A percentile compares a stretch with the other conserved stretches of the same genome.
Conservation (phyloP, 2,888 invertebrate genomes). For the Philaethria dido region DNA sequence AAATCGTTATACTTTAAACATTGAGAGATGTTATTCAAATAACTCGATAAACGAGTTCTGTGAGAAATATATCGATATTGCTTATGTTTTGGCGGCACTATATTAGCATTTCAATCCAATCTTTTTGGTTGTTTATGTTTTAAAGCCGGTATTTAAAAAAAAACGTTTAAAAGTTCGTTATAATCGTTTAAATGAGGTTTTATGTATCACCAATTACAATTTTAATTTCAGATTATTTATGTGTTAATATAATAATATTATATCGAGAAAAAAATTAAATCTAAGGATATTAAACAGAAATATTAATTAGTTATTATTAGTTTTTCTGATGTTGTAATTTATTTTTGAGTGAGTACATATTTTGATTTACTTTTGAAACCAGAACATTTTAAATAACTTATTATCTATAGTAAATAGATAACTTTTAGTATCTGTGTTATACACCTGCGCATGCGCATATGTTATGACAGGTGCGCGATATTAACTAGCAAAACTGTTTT, state of each 20-base stretch:
- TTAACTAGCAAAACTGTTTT: not conserved
- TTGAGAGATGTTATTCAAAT: slow-evolving; percentile 15
- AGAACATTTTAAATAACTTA: not conserved
- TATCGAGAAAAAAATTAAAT: too few relatives aligned
- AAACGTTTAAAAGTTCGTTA: not conserved
- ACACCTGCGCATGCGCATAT: slow-evolving; percentile 19
- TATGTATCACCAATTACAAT: not conserved
- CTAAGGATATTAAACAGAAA: too few relatives aligned
- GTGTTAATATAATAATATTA: too few relatives aligned
- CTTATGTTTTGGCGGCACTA: slow-evolving; percentile 15
- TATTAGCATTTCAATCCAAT: slow-evolving; percentile 26
- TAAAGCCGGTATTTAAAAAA: slow-evolving; percentile 1
- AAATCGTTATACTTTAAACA: slow-evolving; percentile 16
- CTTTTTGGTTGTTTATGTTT: slow-evolving; percentile 3
- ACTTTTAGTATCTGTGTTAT: not conserved
- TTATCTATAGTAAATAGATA: not conserved
- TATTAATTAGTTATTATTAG: too few relatives aligned
- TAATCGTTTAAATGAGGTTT: not conserved
- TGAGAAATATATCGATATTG: slow-evolving; percentile 31
- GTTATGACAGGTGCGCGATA: not conserved
- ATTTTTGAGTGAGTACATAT: too few relatives aligned
- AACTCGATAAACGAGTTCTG: slow-evolving; percentile 20
- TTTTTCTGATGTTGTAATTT: too few relatives aligned
- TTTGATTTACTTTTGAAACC: not conserved
- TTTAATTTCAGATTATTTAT: too few relatives aligned